phyloP scores from a whole-genome alignment of 1,140 invertebrate species.

The Macrobrachium nipponense region DNA sequence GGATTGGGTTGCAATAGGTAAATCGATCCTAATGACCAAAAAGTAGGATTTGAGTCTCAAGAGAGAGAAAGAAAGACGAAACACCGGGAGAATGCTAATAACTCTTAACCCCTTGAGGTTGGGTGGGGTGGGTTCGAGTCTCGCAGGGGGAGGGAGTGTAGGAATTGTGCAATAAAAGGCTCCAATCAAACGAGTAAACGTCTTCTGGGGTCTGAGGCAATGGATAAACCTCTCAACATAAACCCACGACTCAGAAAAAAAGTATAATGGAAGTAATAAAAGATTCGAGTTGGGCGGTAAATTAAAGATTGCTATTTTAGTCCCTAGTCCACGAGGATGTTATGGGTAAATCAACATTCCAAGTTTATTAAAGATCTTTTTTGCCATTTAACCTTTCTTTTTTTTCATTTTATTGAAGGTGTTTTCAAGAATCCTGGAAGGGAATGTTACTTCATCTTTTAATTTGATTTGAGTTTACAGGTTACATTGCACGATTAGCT shows the following conservation, averaged over 20 bases:
- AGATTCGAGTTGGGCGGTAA: constrained; percentile 23
- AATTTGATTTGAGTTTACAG: too few relatives aligned
- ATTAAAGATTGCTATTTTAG: constrained; percentile 24
- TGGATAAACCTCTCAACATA: constrained; percentile 27
- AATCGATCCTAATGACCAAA: constrained; percentile 5
- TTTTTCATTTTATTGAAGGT: neutral
- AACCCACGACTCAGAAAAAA: constrained; percentile 27
- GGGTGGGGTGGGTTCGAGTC: neutral
- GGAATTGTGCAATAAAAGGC: constrained; percentile 3
- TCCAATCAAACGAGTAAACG: constrained; percentile 2
- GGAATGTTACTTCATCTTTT: too few relatives aligned
- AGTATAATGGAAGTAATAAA: constrained; percentile 36
- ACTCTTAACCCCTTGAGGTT: constrained; percentile 7
- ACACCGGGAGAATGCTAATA: constrained; percentile 7
- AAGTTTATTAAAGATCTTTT: constrained; percentile 31
- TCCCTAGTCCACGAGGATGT: neutral
- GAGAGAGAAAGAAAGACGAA: neutral
- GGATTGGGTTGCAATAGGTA: too few relatives aligned
- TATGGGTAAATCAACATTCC: constrained; percentile 12
- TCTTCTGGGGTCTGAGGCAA: neutral
- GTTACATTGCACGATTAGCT: too few relatives aligned
- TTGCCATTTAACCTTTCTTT: neutral
- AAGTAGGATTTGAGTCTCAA: too few relatives aligned
- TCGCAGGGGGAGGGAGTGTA: neutral
- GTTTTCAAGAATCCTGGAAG: neutral